Conservation (phyloP, 2,797 vertebrate species). For the Neostethus bicornis region DNA sequence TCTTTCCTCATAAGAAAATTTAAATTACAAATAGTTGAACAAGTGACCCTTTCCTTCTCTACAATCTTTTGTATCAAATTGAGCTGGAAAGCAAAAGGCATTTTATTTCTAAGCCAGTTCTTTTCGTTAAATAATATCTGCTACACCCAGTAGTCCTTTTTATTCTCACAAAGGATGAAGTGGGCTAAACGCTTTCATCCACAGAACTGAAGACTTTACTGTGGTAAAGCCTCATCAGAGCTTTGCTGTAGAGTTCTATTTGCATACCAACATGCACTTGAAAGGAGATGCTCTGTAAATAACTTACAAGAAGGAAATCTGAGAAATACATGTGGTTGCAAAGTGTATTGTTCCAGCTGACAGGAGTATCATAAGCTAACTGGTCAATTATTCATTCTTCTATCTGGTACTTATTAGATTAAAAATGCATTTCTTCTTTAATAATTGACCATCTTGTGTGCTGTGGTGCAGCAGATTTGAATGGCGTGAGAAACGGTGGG, state of each 20-base stretch:
- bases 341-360: slow-evolving; percentile 54
- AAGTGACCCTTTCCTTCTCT: slow-evolving; percentile 11
- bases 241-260: slow-evolving; percentile 33
- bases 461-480: slow-evolving; percentile 21
- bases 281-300: slow-evolving; percentile 53
- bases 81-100: slow-evolving; percentile 46
- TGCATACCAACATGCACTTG: slow-evolving; percentile 55
- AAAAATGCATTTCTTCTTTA: slow-evolving; percentile 60
- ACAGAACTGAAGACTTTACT: slow-evolving; percentile 45
- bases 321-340: slow-evolving; percentile 34
- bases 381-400: slow-evolving; percentile 67
- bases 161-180: slow-evolving; percentile 57
- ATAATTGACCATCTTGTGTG: slow-evolving; percentile 51
- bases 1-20: slow-evolving; percentile 37
- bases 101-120: slow-evolving; percentile 40
- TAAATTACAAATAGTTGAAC: slow-evolving; percentile 49
- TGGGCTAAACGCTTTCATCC: slow-evolving; percentile 52
- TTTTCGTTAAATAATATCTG: slow-evolving; percentile 58
- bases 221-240: slow-evolving; percentile 43
- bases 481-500: slow-evolving; percentile 20
- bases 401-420: slow-evolving; percentile 64
- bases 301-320: slow-evolving; percentile 49
- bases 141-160: slow-evolving; percentile 48
- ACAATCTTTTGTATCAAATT: slow-evolving; percentile 31
- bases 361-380: slow-evolving; percentile 54